These are phyloP conservation scores for Tangara arthus DNA, from an alignment of 2,797 vertebrate species.

Conservation along the genomic window DNA sequence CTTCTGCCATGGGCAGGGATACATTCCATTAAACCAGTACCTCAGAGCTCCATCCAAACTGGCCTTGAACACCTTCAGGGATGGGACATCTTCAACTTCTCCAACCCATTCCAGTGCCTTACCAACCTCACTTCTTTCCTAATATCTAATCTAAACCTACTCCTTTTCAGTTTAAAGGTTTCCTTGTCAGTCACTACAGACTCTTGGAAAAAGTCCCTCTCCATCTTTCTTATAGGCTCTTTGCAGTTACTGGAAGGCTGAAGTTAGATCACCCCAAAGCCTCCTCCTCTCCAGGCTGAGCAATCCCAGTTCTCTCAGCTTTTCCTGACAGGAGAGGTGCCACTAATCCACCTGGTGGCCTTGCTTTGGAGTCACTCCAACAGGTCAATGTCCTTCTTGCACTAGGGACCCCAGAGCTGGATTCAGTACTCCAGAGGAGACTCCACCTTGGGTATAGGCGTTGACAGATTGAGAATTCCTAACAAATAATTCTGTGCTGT, in stretches of 20 bases:
- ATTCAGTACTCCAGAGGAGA: neutral
- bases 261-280: neutral
- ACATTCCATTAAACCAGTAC: neutral
- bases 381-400: too few relatives aligned
- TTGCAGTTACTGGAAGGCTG: neutral
- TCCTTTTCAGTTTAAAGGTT: neutral
- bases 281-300: neutral
- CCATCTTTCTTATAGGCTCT: neutral
- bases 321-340: neutral
- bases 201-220: neutral
- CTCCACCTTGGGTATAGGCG: fast-evolving
- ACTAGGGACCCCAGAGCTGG: neutral
- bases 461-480: neutral
- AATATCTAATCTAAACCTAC: neutral
- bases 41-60: neutral
- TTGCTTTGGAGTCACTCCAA: neutral
- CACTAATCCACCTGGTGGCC: neutral
- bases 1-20: neutral
- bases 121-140: neutral
- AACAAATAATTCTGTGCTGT: neutral
- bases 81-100: neutral
- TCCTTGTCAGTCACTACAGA: neutral
- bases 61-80: neutral
- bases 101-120: neutral
- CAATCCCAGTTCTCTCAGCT: fast-evolving